These are phyloP conservation scores for Drosophila meridiana DNA, from an alignment of 2,888 invertebrate species.

Conservation along the genomic window DNA sequence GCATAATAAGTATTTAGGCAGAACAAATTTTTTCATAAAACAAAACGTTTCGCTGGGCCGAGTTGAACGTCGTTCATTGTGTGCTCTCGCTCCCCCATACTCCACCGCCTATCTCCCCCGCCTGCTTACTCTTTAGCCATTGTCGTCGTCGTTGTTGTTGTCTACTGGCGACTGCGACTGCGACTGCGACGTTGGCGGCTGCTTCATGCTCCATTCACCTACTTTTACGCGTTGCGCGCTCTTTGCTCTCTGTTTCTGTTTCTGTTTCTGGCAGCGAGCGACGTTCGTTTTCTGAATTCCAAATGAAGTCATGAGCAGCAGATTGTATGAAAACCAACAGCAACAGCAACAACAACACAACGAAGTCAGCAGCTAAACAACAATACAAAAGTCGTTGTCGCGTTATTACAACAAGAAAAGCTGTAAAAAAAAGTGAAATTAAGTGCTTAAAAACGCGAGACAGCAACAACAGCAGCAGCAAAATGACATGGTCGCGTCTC, in stretches of 20 bases:
- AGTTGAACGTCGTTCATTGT: conserved; percentile 22
- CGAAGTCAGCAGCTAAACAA: conserved; percentile 39
- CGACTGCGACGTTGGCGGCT: conserved; percentile 34
- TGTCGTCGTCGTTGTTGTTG: conserved; percentile 39
- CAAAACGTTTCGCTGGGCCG: conserved; percentile 46
- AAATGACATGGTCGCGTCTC: conserved; percentile 75
- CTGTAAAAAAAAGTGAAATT: conserved; percentile 75
- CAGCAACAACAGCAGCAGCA: conserved; percentile 48
- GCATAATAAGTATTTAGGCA: conserved; percentile 54
- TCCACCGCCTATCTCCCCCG: conserved; percentile 10
- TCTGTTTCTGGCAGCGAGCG: conserved; percentile 53
- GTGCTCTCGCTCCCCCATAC: conserved; percentile 7
- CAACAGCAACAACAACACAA: conserved; percentile 31
- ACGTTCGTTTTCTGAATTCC: conserved; percentile 79
- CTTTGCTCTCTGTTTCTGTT: conserved; percentile 56
- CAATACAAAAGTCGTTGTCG: conserved; percentile 70
- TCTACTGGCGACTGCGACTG: conserved; percentile 37
- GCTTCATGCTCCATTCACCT: conserved; percentile 83
- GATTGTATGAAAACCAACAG: conserved; percentile 59
- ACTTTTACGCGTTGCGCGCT: conserved; percentile 78
- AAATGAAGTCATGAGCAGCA: conserved; percentile 80
- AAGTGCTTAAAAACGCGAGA: conserved; percentile 68
- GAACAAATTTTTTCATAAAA: conserved; percentile 42
- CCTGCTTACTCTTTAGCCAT: conserved; percentile 34
- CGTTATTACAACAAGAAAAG: conserved; percentile 69